Evolutionary conservation across 2,888 invertebrate genomes (phyloP), one percentile per base, ranked within the genome.

Genomic region (Oeneis ivallda): DNA sequence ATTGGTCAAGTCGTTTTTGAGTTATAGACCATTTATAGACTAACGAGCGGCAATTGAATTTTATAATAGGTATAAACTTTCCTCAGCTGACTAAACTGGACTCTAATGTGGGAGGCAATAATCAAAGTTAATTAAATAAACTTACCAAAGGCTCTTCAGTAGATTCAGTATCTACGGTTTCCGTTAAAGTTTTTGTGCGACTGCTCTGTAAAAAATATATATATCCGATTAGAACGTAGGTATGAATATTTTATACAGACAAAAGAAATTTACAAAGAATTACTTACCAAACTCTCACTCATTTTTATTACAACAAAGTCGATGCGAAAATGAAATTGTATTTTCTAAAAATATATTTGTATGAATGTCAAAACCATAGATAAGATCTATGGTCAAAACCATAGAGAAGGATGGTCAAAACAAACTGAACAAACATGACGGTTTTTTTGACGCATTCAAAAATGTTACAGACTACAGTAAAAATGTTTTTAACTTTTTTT

Each of bases 271-370:
- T 32, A 37, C 7, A 41, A 54, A 34, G 17, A 43, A 19, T 1
- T 63, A 79, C 82, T 79, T 76, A 89, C 89, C 76, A 67, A 77
- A 62, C 79, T 87, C 64, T 82, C 87, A 73, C 80, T 88, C 89
- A 89, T 89, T 70, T 69, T 72, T 66, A 62, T 63, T 45, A 9
- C 13, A 53, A 54, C 34, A 62, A 53, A 62, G 34, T 43, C 17
- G 19, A 61, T 32, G 37, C 19, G 19, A 50, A 52, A 61, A 45
- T 13, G 43, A 32, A 32, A 54, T 13, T 45, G 34, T 13, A 50
- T 11, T 9, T 15, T 13, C 49, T 39, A 32, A 8, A 32, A 53
- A 62, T 53, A 62, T 62, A 15, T 37, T 37, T 32, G 37, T 57
- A 26, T 45, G 32, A 11, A 62, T 54, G 43, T 61, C 53, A 54